phyloP scores from a whole-genome alignment of 1,140 invertebrate species.

The Berghia stephanieae region DNA sequence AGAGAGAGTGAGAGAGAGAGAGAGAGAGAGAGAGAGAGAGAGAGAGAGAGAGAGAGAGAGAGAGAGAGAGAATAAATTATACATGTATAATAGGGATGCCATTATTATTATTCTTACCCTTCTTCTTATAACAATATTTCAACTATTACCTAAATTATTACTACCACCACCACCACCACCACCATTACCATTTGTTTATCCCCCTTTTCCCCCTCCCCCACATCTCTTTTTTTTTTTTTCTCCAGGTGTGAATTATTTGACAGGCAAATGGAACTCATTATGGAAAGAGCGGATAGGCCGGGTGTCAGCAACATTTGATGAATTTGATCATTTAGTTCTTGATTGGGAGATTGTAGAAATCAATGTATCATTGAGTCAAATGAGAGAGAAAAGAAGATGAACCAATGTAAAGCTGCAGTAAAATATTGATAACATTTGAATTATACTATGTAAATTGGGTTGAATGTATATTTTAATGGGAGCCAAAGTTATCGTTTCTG shows the following conservation, averaged over 20 bases:
- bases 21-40: too few relatives aligned
- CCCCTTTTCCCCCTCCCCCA: background rate
- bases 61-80: background rate
- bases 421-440: background rate
- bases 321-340: too few relatives aligned
- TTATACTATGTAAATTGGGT: too few relatives aligned
- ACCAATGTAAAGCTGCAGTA: background rate
- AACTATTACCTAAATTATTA: background rate
- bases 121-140: background rate
- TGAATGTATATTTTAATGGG: too few relatives aligned
- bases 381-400: too few relatives aligned
- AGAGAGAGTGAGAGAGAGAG: too few relatives aligned
- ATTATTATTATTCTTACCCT: background rate
- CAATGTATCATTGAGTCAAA: too few relatives aligned
- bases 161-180: background rate
- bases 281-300: slow-evolving; percentile 75
- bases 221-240: slow-evolving; percentile 39
- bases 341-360: too few relatives aligned
- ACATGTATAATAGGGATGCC: background rate
- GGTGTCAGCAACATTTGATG: slow-evolving; percentile 25
- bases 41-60: too few relatives aligned
- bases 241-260: slow-evolving; percentile 94
- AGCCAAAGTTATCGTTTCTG: too few relatives aligned
- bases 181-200: slow-evolving; percentile 22
- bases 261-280: slow-evolving; percentile 83